A percentile compares a stretch with the other conserved stretches of the same genome.
phyloP scores from a whole-genome alignment of 2,888 invertebrate species.

The Apocheima hispidaria region DNA sequence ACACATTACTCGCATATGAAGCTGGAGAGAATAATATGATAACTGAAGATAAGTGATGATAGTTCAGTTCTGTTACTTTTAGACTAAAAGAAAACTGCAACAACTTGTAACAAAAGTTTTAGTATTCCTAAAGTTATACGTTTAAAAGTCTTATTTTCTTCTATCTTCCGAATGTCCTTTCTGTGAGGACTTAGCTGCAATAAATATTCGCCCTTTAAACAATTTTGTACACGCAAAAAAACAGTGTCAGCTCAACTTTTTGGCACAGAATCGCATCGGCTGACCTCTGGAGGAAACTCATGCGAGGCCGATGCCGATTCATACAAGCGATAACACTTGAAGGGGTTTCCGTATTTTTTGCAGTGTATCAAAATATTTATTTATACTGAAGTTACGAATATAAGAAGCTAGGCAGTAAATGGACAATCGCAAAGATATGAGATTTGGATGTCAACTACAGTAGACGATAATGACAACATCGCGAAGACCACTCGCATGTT shows the following conservation, averaged over 20 bases:
- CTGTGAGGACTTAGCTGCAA: not conserved
- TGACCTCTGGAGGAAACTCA: slow-evolving; percentile 26
- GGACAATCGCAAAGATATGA: not conserved
- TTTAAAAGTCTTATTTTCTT: not conserved
- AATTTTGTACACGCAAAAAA: slow-evolving; percentile 18
- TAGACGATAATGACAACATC: not conserved
- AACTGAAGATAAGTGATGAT: too few species aligned
- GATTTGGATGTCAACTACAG: too few species aligned
- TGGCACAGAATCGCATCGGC: slow-evolving; percentile 29
- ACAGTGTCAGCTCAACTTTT: slow-evolving; percentile 28
- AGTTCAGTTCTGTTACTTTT: not conserved
- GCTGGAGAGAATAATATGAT: not conserved
- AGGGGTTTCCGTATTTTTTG: slow-evolving; percentile 11
- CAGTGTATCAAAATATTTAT: not conserved
- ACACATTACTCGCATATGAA: not conserved
- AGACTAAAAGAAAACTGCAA: too few species aligned
- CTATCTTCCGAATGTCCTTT: not conserved
- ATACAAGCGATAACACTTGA: slow-evolving; percentile 13
- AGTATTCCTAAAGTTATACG: not conserved
- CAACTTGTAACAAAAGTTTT: too few species aligned
- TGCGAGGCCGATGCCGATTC: slow-evolving; percentile 11
- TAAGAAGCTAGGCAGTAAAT: not conserved
- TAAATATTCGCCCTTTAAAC: slow-evolving; percentile 9
- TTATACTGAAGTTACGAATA: not conserved
- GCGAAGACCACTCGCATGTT: too few species aligned